Percentiles rank a stretch among this genome's conserved stretches.
phyloP scores from a whole-genome alignment of 2,113 vertebrate species.

The Pachypanchax playfairii region DNA sequence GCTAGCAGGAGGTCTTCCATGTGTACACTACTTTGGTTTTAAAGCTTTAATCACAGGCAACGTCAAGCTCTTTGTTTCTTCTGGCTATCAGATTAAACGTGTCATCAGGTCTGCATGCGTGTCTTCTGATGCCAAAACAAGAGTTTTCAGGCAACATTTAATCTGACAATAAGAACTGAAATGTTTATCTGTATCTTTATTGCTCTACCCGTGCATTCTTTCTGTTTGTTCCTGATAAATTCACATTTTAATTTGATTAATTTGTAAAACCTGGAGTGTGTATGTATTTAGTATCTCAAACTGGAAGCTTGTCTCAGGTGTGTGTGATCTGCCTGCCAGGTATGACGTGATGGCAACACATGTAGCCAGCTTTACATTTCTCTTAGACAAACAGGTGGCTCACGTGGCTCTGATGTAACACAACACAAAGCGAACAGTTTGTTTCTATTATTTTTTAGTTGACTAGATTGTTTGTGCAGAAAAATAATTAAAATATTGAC shows the following conservation, averaged over 20 bases:
- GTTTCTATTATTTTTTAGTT: no score
- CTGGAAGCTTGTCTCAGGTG: slow-evolving; percentile 47
- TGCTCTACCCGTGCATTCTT: slow-evolving; percentile 1
- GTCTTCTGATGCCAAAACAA: background rate
- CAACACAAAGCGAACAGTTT: slow-evolving; percentile 21
- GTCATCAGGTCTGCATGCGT: background rate
- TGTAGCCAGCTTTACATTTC: slow-evolving; percentile 37
- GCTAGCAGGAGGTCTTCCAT: slow-evolving; percentile 52
- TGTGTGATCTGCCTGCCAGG: slow-evolving; percentile 53
- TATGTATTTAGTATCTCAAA: slow-evolving; percentile 52
- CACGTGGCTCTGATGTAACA: slow-evolving; percentile 39
- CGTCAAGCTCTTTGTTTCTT: slow-evolving; percentile 23
- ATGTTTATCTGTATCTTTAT: background rate
- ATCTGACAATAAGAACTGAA: background rate
- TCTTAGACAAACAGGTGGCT: slow-evolving; percentile 45
- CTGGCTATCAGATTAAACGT: slow-evolving; percentile 26
- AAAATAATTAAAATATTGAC: no score
- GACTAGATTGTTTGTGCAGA: no score
- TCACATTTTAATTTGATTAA: background rate
- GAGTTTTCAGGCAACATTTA: background rate
- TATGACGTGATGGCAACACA: slow-evolving; percentile 35
- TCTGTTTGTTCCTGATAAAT: background rate
- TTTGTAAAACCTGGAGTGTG: slow-evolving; percentile 39
- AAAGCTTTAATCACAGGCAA: slow-evolving; percentile 43
- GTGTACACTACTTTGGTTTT: slow-evolving; percentile 19